Conservation (phyloP, 2,797 vertebrate species). For the Enteromius anoplus region DNA sequence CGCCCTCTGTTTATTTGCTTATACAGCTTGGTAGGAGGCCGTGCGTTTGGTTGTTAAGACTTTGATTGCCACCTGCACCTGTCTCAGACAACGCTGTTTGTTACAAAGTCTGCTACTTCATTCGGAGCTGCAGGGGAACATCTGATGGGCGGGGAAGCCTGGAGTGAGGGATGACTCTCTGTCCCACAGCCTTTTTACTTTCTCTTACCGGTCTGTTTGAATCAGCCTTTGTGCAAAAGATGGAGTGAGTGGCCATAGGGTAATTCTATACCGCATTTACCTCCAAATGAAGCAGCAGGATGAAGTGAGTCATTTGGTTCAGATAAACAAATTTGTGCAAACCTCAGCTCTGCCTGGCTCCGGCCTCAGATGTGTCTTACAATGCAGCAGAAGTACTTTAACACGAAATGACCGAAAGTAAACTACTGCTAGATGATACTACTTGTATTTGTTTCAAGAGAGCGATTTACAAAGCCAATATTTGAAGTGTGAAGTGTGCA, state of each 20-base stretch:
- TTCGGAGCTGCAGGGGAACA: conserved; percentile 56
- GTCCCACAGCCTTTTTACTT: conserved; percentile 33
- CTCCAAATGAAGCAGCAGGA: conserved; percentile 72
- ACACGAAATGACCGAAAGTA: conserved; percentile 1
- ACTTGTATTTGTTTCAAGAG: not conserved
- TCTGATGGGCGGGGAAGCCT: conserved; percentile 47
- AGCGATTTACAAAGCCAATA: not conserved
- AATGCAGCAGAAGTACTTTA: not conserved
- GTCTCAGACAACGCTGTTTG: conserved; percentile 75
- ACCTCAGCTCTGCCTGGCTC: conserved; percentile 7
- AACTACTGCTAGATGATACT: not conserved
- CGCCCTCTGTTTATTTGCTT: conserved; percentile 84
- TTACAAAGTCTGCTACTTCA: conserved; percentile 74
- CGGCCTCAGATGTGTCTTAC: conserved; percentile 30
- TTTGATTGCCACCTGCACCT: conserved; percentile 80
- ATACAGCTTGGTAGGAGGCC: conserved; percentile 76
- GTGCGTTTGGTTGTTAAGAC: conserved; percentile 67
- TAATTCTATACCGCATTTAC: conserved; percentile 78
- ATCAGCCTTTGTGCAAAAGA: conserved; percentile 70
- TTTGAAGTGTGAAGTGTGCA: not conserved
- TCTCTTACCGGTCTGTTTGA: conserved; percentile 60
- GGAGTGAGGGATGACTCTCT: conserved; percentile 34
- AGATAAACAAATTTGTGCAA: conserved; percentile 54
- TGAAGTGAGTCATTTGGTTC: conserved; percentile 76
- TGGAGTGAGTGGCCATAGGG: conserved; percentile 64